Evolutionary conservation across 2,797 vertebrate species (phyloP), one percentile per base, ranked within the genome.

Genomic region (Tympanoctomys barrerae): DNA sequence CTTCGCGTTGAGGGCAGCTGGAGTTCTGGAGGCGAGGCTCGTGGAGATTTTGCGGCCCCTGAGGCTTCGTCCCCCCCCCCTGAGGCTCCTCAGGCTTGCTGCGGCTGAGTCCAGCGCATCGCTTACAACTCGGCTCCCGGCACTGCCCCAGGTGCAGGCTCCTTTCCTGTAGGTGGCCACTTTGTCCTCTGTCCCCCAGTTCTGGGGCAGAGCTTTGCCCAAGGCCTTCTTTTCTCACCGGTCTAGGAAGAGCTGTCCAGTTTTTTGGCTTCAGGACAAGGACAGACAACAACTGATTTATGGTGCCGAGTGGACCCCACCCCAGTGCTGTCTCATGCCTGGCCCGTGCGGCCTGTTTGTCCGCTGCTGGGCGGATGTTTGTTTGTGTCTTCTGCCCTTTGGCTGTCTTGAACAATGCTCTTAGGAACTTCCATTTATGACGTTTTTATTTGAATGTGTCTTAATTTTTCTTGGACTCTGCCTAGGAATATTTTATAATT

Each of bases 71-170:
- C 22, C 52, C 61, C 57, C 31, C 13, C 3, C 54, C 73, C 75
- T 39, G 39, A 39, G 39, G 39, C 39, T 66, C 57, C 36, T 49
- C 78, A 39, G 49, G 52, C 59, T 52, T 57, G 14, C 19, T 39
- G 26, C 10, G 6, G 28, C 75, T 39, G 57, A 64, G 26, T 39
- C 24, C 33, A 39, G 2, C 7, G 7, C 7, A 7, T 22, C 19
- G 2, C 5, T 57, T 21, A 10, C 33, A 22, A 0, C 36, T 26
- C 54, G 2, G 3, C 5, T 33, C 36, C 13, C 11, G 18, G 57
- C 19, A 10, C 57, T 36, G 1, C 5, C 33, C 75, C n/a, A 8
- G 10, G 13, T 75, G 42, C 70, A 28, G 54, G 8, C 62, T 36
- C 49, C 24, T 62, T 33, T n/a, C 83, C 16, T 36, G 7, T 39